Evolutionary conservation across 2,888 invertebrate species (phyloP).

Genomic region (Stratiomys singularior): DNA sequence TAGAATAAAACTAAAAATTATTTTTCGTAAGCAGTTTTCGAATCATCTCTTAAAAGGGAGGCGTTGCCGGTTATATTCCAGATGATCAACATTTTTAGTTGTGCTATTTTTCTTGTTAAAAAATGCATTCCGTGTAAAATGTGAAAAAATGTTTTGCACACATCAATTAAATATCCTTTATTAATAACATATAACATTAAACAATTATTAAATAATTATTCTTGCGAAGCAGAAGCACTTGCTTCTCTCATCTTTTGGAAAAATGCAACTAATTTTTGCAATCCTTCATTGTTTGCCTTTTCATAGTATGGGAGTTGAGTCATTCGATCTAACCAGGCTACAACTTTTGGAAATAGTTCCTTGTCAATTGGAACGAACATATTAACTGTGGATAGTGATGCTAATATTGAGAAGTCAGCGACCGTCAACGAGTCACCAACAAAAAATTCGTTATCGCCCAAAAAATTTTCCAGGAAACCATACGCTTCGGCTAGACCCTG

Average conservation of each 20-base stretch:
- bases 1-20: too few species aligned
- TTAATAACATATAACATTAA: too few species aligned
- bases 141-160: too few species aligned
- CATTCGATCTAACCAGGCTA: constrained; percentile 58
- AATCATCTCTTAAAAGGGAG: too few species aligned
- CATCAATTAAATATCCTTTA: too few species aligned
- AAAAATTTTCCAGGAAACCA: constrained; percentile 53
- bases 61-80: too few species aligned
- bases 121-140: too few species aligned
- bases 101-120: too few species aligned
- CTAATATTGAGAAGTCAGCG: constrained; percentile 59
- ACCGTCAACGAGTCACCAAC: constrained; percentile 58
- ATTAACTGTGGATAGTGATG: constrained; percentile 52
- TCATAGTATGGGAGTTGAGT: constrained; percentile 57
- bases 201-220: background rate
- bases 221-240: background rate
- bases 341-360: constrained; percentile 56
- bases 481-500: constrained; percentile 57
- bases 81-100: too few species aligned
- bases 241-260: background rate
- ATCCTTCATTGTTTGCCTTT: constrained; percentile 55
- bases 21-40: too few species aligned
- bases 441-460: constrained; percentile 55
- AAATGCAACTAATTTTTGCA: background rate
- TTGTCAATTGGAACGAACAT: constrained; percentile 53